phyloP scores from a whole-genome alignment of 2,888 invertebrate genomes.

The Hermaeophaga mercurialis region DNA sequence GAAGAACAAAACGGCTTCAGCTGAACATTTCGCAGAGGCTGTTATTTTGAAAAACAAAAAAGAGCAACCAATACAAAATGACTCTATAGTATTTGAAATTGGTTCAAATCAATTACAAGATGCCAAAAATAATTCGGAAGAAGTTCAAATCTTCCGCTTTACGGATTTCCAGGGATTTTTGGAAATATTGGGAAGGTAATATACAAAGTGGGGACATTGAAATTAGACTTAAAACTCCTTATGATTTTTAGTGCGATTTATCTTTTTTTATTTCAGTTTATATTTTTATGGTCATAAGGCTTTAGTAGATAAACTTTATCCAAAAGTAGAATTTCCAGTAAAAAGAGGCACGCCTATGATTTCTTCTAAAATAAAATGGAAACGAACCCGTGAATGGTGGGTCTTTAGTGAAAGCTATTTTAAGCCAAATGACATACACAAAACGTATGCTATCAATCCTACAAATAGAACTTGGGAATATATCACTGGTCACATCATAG shows the following conservation, averaged over 20 bases:
- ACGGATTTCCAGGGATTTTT: not conserved
- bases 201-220: too few species aligned
- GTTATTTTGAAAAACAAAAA: not conserved
- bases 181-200: constrained; percentile 27
- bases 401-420: constrained; percentile 45
- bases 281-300: constrained; percentile 79
- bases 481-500: constrained; percentile 81
- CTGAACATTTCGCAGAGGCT: constrained; percentile 85
- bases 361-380: constrained; percentile 84
- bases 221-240: too few species aligned
- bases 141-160: not conserved
- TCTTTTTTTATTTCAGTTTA: constrained; percentile 61
- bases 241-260: too few species aligned
- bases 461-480: constrained; percentile 68
- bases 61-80: not conserved
- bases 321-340: constrained; percentile 78
- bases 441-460: constrained; percentile 15
- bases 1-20: constrained; percentile 66
- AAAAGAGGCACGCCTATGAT: constrained; percentile 61
- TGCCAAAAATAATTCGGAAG: not conserved
- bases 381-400: constrained; percentile 76
- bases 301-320: constrained; percentile 76
- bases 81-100: not conserved
- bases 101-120: not conserved
- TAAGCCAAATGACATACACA: not conserved